These are phyloP conservation scores for Troilus luridus DNA, from an alignment of 2,888 invertebrate species.

Conservation along the genomic window DNA sequence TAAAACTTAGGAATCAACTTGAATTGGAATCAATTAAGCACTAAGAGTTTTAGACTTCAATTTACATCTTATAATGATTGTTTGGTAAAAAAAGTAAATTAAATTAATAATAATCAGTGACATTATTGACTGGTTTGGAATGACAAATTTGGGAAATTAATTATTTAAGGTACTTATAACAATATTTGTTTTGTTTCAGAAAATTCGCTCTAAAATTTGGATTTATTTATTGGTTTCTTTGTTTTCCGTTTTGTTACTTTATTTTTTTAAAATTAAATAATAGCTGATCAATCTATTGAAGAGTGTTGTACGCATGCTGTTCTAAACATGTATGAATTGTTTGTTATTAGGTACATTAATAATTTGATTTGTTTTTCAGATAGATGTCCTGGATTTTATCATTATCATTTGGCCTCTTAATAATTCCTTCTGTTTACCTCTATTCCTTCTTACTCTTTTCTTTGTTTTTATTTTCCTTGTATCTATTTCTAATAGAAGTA, in stretches of 20 bases:
- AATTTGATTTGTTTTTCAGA: conserved; percentile 57
- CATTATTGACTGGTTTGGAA: neutral
- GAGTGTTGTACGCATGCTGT: conserved; percentile 45
- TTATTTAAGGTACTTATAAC: neutral
- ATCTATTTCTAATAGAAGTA: conserved; percentile 25
- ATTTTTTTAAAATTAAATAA: conserved; percentile 1
- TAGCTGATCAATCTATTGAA: neutral
- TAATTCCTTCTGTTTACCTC: conserved; percentile 37
- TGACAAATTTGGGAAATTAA: neutral
- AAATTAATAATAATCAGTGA: too few species aligned
- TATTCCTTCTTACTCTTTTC: conserved; percentile 15
- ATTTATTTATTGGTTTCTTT: conserved; percentile 15
- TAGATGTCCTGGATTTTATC: conserved; percentile 51
- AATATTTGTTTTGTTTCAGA: conserved; percentile 11
- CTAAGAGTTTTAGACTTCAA: too few species aligned
- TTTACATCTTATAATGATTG: too few species aligned
- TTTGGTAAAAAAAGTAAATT: too few species aligned
- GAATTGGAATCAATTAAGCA: too few species aligned
- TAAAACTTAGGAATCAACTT: too few species aligned
- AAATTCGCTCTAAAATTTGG: neutral
- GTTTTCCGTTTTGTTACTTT: neutral
- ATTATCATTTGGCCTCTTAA: neutral
- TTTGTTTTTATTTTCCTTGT: conserved; percentile 27
- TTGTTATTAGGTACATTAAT: conserved; percentile 48
- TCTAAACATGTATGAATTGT: conserved; percentile 33